Evolutionary conservation across 2,113 vertebrate species (phyloP).

Genomic region (Pseudopipra pipra): DNA sequence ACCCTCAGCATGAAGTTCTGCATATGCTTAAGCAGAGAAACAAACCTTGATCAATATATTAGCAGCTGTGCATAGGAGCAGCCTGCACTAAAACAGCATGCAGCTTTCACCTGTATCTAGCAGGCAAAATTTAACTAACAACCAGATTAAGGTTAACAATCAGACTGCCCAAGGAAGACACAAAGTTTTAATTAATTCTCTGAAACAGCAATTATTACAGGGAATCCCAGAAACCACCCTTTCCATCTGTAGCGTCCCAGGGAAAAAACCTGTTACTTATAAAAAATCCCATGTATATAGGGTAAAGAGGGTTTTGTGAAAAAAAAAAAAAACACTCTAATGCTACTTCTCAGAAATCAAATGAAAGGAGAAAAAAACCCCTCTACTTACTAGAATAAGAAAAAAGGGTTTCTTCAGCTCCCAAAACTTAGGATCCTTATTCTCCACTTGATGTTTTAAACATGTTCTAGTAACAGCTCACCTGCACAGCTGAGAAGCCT

Average conservation of each 20-base stretch:
- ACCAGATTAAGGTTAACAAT: neutral
- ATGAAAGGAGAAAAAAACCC: neutral
- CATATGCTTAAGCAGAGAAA: neutral
- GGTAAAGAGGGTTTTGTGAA: neutral
- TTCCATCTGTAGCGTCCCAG: rapidly evolving
- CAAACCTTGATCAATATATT: neutral
- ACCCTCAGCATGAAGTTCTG: neutral
- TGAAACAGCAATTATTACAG: neutral
- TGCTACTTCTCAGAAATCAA: neutral
- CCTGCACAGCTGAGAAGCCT: neutral
- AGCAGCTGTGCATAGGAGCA: neutral
- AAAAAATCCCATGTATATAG: rapidly evolving
- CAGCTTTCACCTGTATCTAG: neutral
- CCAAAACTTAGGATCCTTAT: neutral
- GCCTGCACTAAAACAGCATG: neutral
- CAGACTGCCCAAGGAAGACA: neutral
- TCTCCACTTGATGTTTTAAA: neutral
- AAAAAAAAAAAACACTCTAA: neutral
- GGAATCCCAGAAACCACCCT: neutral
- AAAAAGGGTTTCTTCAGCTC: neutral
- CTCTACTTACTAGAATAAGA: neutral
- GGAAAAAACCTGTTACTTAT: neutral
- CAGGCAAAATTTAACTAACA: neutral
- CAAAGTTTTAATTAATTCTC: neutral
- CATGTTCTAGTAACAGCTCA: neutral